Base-by-base conservation (phyloP, 2,797 vertebrate genomes). In the Rousettus madagascariensis region DNA sequence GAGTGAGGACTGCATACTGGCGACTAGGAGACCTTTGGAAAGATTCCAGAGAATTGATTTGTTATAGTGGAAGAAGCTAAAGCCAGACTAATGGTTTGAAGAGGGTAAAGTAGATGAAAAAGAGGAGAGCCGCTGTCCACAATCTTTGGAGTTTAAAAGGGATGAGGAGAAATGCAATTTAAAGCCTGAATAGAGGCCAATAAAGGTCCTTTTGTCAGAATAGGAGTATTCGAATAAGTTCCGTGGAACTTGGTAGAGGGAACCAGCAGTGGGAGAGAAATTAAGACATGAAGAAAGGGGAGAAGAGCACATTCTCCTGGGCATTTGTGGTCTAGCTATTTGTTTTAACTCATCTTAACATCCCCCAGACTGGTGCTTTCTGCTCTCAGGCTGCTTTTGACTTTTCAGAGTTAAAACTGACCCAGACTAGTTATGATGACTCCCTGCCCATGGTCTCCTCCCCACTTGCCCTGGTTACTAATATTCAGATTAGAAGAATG, bases 171-270 rank as follows among this genome's bases (percentile, higher is more conserved):
- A 75, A 82, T 86, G 28, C 13, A 72, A 17, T 66, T 17, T 20
- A 75, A 95, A 95, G 26, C n/a, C 36, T 49, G 4, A 71, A 26
- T 65, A 93, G 93, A 96, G 30, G 24, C 74, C 22, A 69, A 4
- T n/a, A 53, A 30, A 36, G 8, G 10, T 51, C 17, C 12, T 91
- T 38, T 86, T 77, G 12, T 95, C 69, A 49, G 30, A 17, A n/a
- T 3, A 71, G 69, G 71, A 33, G 8, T 91, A n/a, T 28, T 55
- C 79, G 59, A 93, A 69, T 10, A 77, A 61, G 24, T 75, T 90
- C 71, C 77, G 33, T 57, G 36, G 51, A 78, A 59, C 19, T n/a
- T 82, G 20, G 10, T 16, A n/a, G 10, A 30, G 28, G 49, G 28
- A 88, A 51, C 28, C 30, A 89, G n/a, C 30, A 59, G 13, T 66